Evolutionary conservation across 2,888 invertebrate species (phyloP).

Genomic region (Idaea dimidiata): DNA sequence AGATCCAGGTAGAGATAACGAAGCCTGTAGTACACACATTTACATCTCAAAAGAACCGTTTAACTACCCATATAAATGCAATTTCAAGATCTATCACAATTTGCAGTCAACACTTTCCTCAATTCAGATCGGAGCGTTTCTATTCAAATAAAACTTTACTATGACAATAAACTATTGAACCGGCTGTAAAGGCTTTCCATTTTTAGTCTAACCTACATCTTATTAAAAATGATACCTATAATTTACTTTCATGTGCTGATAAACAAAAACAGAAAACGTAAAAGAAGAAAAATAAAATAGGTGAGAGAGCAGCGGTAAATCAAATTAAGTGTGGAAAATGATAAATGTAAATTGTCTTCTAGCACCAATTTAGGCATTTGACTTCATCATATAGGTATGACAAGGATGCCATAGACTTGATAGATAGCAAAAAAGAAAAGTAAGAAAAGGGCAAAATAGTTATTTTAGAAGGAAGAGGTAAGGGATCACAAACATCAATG

Average conservation of each 20-base stretch:
- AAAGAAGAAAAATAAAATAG: slow-evolving; percentile 44
- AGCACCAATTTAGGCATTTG: slow-evolving; percentile 53
- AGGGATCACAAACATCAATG: slow-evolving; percentile 77
- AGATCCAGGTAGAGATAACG: slow-evolving; percentile 97
- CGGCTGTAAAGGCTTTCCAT: slow-evolving; percentile 70
- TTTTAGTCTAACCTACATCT: slow-evolving; percentile 38
- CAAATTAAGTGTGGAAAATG: slow-evolving; percentile 50
- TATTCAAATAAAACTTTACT: slow-evolving; percentile 31
- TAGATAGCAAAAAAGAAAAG: slow-evolving; percentile 43
- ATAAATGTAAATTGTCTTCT: slow-evolving; percentile 51
- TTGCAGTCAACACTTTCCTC: slow-evolving; percentile 58
- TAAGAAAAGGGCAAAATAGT: slow-evolving; percentile 46
- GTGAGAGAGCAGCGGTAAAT: slow-evolving; percentile 37
- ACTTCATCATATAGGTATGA: slow-evolving; percentile 2
- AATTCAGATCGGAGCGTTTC: slow-evolving; percentile 68
- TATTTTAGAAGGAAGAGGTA: slow-evolving; percentile 62
- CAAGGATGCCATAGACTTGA: slow-evolving; percentile 31
- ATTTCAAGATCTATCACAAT: slow-evolving; percentile 11
- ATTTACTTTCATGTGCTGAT: slow-evolving; percentile 79
- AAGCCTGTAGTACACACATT: slow-evolving; percentile 85
- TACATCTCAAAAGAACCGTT: slow-evolving; percentile 34
- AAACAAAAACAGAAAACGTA: slow-evolving; percentile 65
- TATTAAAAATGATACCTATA: slow-evolving; percentile 39
- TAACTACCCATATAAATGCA: slow-evolving; percentile 13
- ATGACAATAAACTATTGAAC: slow-evolving; percentile 36